Evolutionary conservation across 2,113 vertebrate genomes (phyloP).

Genomic region (Misgurnus mizolepis): DNA sequence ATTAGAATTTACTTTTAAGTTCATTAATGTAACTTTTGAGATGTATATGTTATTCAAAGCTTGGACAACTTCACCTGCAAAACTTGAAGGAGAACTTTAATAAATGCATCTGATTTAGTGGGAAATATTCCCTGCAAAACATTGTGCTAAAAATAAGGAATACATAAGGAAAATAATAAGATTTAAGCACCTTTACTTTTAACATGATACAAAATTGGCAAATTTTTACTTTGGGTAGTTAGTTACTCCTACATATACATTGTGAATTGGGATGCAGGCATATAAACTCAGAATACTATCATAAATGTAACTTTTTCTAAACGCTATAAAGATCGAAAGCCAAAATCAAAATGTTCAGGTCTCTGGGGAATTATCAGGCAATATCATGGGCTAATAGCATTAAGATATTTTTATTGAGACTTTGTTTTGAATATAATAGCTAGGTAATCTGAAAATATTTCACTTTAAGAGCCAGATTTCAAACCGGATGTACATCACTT

Average conservation of each 20-base stretch:
- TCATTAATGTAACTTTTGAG: not conserved
- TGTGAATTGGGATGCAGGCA: conserved; percentile 9
- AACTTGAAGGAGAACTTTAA: not conserved
- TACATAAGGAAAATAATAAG: too few relatives aligned
- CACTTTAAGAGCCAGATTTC: not conserved
- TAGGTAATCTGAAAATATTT: not conserved
- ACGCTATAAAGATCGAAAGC: conserved; percentile 1
- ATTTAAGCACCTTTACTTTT: not conserved
- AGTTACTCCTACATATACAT: not conserved
- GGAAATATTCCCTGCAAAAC: too few relatives aligned
- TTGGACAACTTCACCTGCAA: not conserved
- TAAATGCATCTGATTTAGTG: not conserved
- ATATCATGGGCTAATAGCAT: not conserved
- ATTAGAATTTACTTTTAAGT: not conserved
- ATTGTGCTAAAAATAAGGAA: too few relatives aligned
- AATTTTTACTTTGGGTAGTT: not conserved
- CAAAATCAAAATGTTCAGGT: conserved; percentile 29
- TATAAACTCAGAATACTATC: not conserved
- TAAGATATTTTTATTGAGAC: not conserved
- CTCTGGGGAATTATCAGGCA: not conserved
- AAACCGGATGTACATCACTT: not conserved
- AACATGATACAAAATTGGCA: not conserved
- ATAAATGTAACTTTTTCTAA: not conserved
- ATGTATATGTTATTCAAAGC: not conserved
- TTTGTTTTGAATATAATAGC: not conserved